Percentiles rank a stretch among this genome's conserved stretches.
Conservation (phyloP, 1,140 invertebrate species). For the Eciton burchellii region DNA sequence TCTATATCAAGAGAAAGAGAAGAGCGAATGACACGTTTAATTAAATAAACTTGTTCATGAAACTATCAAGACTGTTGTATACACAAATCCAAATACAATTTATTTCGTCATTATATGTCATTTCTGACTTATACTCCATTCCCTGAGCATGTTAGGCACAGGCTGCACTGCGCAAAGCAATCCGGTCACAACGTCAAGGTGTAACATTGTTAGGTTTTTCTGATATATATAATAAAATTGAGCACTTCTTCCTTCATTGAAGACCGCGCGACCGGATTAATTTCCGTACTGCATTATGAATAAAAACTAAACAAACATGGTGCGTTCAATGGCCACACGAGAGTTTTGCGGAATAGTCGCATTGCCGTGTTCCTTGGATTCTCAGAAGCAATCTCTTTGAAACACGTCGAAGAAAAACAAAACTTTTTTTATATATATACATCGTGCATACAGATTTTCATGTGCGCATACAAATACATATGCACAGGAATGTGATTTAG, state of each 20-base stretch:
- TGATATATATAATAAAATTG: neutral
- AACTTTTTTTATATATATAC: constrained; percentile 49
- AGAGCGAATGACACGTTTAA: neutral
- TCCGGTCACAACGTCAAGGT: neutral
- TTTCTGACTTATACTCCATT: constrained; percentile 8
- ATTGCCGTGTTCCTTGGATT: neutral
- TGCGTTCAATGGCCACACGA: constrained; percentile 43
- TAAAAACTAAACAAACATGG: neutral
- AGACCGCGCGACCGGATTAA: neutral
- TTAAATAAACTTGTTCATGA: constrained; percentile 9
- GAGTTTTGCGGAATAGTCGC: neutral
- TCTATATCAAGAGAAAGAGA: neutral
- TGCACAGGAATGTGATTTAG: constrained; percentile 31
- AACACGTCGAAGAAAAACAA: constrained; percentile 3
- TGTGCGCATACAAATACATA: neutral
- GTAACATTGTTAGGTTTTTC: neutral
- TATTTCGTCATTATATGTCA: neutral
- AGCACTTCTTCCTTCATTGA: neutral
- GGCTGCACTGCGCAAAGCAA: constrained; percentile 5
- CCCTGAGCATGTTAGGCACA: constrained; percentile 9
- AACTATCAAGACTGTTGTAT: neutral
- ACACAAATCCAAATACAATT: neutral
- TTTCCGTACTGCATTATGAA: constrained; percentile 14
- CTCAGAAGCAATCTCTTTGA: neutral
- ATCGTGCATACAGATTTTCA: constrained; percentile 27